A percentile compares a stretch with the other conserved stretches of the same genome.
Conservation (phyloP, 2,113 vertebrate genomes). For the Columba livia region DNA sequence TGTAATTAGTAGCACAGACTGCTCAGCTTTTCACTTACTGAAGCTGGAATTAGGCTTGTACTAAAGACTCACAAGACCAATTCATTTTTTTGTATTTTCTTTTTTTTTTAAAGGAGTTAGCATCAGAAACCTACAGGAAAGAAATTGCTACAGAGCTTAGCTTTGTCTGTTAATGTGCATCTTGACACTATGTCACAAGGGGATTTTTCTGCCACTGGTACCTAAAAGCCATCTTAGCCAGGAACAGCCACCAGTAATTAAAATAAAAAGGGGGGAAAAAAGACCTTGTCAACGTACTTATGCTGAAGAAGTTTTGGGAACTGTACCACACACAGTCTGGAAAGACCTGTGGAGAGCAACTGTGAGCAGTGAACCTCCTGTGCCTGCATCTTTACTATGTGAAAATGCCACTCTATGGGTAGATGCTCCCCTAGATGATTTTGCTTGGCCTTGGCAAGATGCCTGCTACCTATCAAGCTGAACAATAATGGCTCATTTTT, state of each 20-base stretch:
- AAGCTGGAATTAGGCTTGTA: background rate
- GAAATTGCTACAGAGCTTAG: background rate
- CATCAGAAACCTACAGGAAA: background rate
- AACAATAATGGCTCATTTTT: background rate
- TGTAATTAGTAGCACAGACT: conserved; percentile 27
- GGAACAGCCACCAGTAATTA: background rate
- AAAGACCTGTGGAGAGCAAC: background rate
- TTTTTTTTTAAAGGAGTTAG: background rate
- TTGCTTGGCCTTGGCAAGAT: background rate
- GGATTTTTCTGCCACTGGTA: background rate
- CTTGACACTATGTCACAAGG: background rate
- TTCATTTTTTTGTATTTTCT: no score
- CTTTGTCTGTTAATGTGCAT: background rate
- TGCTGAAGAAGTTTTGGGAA: background rate
- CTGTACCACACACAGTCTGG: background rate
- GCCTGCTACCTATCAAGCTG: background rate
- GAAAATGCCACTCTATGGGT: background rate
- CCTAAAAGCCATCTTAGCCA: background rate
- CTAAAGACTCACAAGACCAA: background rate
- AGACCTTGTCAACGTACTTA: no score
- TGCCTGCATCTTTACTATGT: background rate
- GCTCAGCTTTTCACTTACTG: conserved; percentile 9
- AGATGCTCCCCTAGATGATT: background rate
- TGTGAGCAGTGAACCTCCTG: background rate
- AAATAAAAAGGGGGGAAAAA: no score